Percentiles rank a stretch among this genome's conserved stretches.
phyloP scores from a whole-genome alignment of 2,113 vertebrate species.

The Apodemus speciosus region DNA sequence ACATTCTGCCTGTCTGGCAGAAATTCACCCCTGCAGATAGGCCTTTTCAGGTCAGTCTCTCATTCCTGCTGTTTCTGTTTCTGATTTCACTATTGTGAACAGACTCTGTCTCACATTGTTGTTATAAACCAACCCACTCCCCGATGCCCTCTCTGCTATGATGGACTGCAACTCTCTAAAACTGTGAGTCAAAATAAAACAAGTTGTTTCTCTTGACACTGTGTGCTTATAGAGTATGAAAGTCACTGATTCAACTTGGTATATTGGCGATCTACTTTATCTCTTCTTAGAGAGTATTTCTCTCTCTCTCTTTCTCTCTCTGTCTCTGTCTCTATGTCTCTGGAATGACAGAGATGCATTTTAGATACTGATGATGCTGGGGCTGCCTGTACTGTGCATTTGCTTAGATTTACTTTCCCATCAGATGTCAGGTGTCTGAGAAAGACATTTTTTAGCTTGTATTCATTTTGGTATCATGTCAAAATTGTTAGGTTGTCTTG shows the following conservation, averaged over 20 bases:
- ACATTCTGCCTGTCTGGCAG: not conserved
- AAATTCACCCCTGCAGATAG: not conserved
- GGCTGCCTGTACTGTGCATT: not conserved
- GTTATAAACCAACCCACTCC: too few species aligned
- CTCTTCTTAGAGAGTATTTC: conserved; percentile 9
- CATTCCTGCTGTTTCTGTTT: not conserved
- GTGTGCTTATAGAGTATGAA: not conserved
- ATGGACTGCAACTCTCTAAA: not conserved
- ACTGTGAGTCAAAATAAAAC: not conserved
- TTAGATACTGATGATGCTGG: not conserved
- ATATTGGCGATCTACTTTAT: not conserved
- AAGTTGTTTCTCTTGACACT: not conserved
- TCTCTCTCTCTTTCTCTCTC: not conserved
- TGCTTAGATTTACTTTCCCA: not conserved
- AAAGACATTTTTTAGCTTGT: not conserved
- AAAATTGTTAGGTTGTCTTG: not conserved
- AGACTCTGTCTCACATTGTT: not conserved
- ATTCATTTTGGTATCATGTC: not conserved
- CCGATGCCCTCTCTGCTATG: not conserved
- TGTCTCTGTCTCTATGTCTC: not conserved
- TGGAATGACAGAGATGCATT: conserved; percentile 8
- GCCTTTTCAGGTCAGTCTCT: not conserved
- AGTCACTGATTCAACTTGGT: not conserved
- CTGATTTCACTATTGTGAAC: not conserved
- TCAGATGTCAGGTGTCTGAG: not conserved